These are phyloP conservation scores for Rhynchotus rufescens DNA, from an alignment of 2,797 vertebrate genomes.

Conservation along the genomic window DNA sequence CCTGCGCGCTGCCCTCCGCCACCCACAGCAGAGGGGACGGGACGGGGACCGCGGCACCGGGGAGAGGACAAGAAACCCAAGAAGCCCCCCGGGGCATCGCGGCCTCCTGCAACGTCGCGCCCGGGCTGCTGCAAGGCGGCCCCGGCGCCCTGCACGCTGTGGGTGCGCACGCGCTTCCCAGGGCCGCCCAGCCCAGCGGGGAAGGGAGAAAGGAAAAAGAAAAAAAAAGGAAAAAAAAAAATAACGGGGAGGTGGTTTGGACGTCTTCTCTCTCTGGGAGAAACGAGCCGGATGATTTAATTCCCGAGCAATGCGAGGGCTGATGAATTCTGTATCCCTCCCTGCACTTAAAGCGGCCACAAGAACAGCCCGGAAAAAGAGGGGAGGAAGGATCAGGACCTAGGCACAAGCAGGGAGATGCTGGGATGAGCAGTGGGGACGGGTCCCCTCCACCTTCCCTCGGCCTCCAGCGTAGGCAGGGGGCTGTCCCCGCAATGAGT, in stretches of 20 bases:
- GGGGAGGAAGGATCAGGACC: background rate
- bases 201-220: background rate
- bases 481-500: background rate
- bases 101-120: background rate
- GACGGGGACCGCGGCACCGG: background rate
- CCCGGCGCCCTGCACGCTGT: too few relatives aligned
- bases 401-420: background rate
- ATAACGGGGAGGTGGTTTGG: background rate
- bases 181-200: background rate
- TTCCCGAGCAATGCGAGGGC: conserved; percentile 12
- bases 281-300: conserved; percentile 25
- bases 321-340: conserved; percentile 24
- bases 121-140: background rate
- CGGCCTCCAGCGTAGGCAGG: background rate
- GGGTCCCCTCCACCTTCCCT: background rate
- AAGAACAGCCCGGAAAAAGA: background rate
- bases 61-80: too few relatives aligned
- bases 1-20: background rate
- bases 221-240: background rate
- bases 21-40: background rate
- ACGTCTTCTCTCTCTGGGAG: background rate
- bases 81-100: background rate
- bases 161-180: accelerated
- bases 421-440: background rate
- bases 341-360: conserved; percentile 18